Evolutionary conservation across 2,888 invertebrate genomes (phyloP).

Genomic region (Suillia variegata): DNA sequence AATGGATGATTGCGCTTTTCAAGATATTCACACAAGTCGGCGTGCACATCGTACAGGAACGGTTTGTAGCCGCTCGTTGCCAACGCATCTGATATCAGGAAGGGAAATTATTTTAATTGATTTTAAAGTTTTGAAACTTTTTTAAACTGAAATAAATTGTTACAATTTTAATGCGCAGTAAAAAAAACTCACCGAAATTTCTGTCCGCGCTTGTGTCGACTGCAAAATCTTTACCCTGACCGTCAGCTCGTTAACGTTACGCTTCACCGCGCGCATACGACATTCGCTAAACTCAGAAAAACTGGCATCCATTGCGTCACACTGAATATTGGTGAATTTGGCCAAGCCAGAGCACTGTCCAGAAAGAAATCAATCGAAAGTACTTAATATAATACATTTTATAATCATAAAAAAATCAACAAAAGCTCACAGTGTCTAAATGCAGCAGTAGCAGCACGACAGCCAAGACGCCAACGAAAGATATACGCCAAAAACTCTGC

Average conservation of each 20-base stretch:
- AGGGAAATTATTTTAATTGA: neutral
- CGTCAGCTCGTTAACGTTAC: slow-evolving; percentile 43
- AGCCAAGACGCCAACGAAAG: too few species aligned
- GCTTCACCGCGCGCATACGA: slow-evolving; percentile 41
- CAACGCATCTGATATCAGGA: slow-evolving; percentile 37
- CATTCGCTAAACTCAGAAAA: slow-evolving; percentile 33
- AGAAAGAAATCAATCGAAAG: neutral
- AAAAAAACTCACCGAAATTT: neutral
- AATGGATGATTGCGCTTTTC: slow-evolving; percentile 48
- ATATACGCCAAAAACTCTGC: too few species aligned
- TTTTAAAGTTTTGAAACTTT: too few species aligned
- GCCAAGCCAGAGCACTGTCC: slow-evolving; percentile 35
- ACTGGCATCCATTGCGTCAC: slow-evolving; percentile 33
- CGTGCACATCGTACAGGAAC: slow-evolving; percentile 38
- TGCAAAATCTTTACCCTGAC: slow-evolving; percentile 28
- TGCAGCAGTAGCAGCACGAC: neutral
- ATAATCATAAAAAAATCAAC: neutral
- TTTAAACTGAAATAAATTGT: too few species aligned
- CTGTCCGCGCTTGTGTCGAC: slow-evolving; percentile 6
- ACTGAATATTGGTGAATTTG: slow-evolving; percentile 44
- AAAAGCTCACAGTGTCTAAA: neutral
- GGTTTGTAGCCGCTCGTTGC: slow-evolving; percentile 46
- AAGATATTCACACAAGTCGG: slow-evolving; percentile 41
- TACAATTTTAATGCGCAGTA: neutral
- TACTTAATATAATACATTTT: too few species aligned